phyloP scores from a whole-genome alignment of 2,797 vertebrate species.

The Xyrichtys novacula region DNA sequence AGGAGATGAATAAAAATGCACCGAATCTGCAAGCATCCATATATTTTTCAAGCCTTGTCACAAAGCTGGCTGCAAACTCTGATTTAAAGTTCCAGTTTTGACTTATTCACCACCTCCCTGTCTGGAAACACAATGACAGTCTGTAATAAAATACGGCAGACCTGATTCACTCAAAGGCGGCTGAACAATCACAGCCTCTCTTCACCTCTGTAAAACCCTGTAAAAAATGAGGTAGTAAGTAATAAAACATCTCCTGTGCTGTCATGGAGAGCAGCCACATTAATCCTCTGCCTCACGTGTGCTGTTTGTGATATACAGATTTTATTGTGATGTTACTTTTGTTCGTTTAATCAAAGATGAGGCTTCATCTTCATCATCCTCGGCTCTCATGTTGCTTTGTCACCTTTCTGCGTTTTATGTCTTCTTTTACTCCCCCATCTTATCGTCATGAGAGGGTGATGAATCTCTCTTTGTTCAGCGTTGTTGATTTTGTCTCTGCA shows the following conservation, averaged over 20 bases:
- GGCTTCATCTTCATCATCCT: slow-evolving; percentile 6
- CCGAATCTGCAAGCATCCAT: slow-evolving; percentile 3
- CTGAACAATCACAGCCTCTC: slow-evolving; percentile 37
- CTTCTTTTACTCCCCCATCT: background rate
- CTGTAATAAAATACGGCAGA: slow-evolving; percentile 44
- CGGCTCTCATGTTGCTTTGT: background rate
- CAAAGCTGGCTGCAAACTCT: slow-evolving; percentile 12
- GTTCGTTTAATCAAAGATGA: slow-evolving; percentile 5
- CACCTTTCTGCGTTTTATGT: slow-evolving; percentile 1
- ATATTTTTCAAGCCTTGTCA: slow-evolving; percentile 8
- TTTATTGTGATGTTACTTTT: slow-evolving; percentile 11
- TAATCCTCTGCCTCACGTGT: slow-evolving; percentile 8
- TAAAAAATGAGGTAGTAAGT: slow-evolving; percentile 27
- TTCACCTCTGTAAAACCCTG: slow-evolving; percentile 29
- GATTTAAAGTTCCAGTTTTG: slow-evolving; percentile 28
- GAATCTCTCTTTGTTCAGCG: background rate
- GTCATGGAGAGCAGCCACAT: slow-evolving; percentile 11
- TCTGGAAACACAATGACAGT: slow-evolving; percentile 42
- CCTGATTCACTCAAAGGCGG: slow-evolving; percentile 40
- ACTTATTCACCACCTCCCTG: slow-evolving; percentile 31
- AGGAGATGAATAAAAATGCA: slow-evolving; percentile 17
- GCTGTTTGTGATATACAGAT: slow-evolving; percentile 7
- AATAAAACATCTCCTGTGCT: slow-evolving; percentile 30
- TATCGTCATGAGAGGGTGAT: background rate
- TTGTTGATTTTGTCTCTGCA: slow-evolving; percentile 2